A percentile compares a stretch with the other conserved stretches of the same genome.
Evolutionary conservation across 2,888 invertebrate species (phyloP).

Genomic region (Diachrysia chrysitis): DNA sequence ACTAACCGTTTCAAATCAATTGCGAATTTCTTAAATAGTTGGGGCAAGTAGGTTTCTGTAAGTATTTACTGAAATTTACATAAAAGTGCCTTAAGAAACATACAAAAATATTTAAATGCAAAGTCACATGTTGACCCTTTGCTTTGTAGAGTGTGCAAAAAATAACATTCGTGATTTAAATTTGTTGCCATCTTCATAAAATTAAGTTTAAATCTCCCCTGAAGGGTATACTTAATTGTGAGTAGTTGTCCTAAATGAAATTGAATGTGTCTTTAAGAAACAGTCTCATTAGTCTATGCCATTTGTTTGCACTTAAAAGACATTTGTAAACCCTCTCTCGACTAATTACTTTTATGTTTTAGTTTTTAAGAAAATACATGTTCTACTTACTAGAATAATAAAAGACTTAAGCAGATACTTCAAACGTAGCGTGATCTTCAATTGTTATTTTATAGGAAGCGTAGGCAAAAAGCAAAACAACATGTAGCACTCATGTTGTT

Average conservation of each 20-base stretch:
- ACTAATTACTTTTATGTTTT: background rate
- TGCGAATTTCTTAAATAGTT: background rate
- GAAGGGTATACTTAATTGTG: background rate
- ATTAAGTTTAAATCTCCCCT: background rate
- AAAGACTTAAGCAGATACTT: background rate
- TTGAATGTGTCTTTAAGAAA: conserved; percentile 1
- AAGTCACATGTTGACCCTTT: too few species aligned
- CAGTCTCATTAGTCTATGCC: background rate
- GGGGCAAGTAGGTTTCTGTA: too few species aligned
- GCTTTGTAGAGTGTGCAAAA: too few species aligned
- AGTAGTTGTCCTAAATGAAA: background rate
- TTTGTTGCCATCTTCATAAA: background rate
- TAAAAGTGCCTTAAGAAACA: too few species aligned
- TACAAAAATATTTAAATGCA: too few species aligned
- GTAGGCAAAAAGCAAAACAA: too few species aligned
- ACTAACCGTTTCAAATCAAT: background rate
- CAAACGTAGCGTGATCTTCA: background rate
- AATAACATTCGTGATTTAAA: too few species aligned
- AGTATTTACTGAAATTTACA: too few species aligned
- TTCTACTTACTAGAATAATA: background rate
- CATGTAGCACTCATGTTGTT: too few species aligned
- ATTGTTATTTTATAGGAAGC: background rate
- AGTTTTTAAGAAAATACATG: background rate
- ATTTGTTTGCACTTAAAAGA: background rate
- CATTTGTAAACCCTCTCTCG: background rate